Percentiles rank a stretch among this genome's conserved stretches.
These are phyloP conservation scores for Pseudomyrmex pallidus DNA, from an alignment of 1,140 invertebrate genomes.

Conservation along the genomic window DNA sequence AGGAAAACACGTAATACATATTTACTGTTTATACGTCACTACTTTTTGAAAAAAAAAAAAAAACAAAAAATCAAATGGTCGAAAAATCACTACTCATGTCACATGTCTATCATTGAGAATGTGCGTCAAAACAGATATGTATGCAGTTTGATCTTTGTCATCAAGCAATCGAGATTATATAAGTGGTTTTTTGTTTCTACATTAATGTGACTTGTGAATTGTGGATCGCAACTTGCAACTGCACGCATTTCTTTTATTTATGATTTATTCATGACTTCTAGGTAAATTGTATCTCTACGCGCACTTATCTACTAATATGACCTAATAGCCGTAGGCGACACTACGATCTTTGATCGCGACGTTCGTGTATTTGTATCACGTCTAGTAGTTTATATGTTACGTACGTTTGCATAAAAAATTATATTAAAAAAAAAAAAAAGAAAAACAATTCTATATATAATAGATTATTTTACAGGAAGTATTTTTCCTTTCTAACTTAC, in stretches of 20 bases:
- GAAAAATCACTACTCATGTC: too few relatives aligned
- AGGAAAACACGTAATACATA: too few relatives aligned
- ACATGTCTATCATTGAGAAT: too few relatives aligned
- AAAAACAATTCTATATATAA: background rate
- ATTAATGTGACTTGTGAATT: too few relatives aligned
- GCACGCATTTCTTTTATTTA: conserved; percentile 9
- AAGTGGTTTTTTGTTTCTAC: too few relatives aligned
- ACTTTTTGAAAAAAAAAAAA: too few relatives aligned
- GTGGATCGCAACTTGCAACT: too few relatives aligned
- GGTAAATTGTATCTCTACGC: conserved; percentile 3
- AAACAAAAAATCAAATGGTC: too few relatives aligned
- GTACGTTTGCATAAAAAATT: background rate
- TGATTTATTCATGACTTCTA: conserved; percentile 49
- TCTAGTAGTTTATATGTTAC: background rate
- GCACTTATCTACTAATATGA: background rate
- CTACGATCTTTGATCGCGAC: background rate
- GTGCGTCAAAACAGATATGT: too few relatives aligned
- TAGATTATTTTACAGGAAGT: background rate
- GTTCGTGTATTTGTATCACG: background rate
- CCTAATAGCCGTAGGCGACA: background rate
- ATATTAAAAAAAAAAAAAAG: background rate
- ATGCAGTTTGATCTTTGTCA: too few relatives aligned
- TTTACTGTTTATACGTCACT: too few relatives aligned
- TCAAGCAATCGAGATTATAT: too few relatives aligned
- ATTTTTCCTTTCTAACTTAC: background rate